phyloP scores from a whole-genome alignment of 2,888 invertebrate species.

The Polydrusus pterygomalis region DNA sequence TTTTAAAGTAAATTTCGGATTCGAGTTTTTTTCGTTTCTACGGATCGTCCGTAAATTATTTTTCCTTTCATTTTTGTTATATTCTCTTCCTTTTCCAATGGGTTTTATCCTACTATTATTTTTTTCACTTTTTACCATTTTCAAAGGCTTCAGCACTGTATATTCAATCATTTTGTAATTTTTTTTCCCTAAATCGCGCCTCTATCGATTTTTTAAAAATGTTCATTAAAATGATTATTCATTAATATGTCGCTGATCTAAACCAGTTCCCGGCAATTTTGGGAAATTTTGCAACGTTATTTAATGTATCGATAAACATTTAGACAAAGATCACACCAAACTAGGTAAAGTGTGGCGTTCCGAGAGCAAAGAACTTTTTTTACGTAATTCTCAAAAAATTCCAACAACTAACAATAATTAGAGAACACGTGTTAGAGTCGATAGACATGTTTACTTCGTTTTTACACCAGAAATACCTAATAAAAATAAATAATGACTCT shows the following conservation, averaged over 20 bases:
- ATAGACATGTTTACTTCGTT: background rate
- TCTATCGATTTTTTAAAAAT: background rate
- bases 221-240: background rate
- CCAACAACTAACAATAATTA: background rate
- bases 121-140: too few species aligned
- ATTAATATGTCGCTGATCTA: background rate
- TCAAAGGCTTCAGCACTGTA: too few species aligned
- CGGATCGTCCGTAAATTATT: too few species aligned
- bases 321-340: background rate
- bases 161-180: too few species aligned
- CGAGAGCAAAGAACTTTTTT: constrained; percentile 4
- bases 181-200: background rate
- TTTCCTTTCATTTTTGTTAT: too few species aligned
- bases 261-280: constrained; percentile 4
- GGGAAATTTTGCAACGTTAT: background rate
- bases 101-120: too few species aligned
- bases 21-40: too few species aligned
- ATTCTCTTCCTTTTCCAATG: too few species aligned
- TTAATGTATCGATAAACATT: constrained; percentile 1
- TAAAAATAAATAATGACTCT: constrained; percentile 1
- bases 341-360: background rate
- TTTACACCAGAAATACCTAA: background rate
- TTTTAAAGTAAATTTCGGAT: too few species aligned
- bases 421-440: background rate
- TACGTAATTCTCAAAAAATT: constrained; percentile 1